Evolutionary conservation across 2,888 invertebrate species (phyloP).

Genomic region (Palloptera scutellata): DNA sequence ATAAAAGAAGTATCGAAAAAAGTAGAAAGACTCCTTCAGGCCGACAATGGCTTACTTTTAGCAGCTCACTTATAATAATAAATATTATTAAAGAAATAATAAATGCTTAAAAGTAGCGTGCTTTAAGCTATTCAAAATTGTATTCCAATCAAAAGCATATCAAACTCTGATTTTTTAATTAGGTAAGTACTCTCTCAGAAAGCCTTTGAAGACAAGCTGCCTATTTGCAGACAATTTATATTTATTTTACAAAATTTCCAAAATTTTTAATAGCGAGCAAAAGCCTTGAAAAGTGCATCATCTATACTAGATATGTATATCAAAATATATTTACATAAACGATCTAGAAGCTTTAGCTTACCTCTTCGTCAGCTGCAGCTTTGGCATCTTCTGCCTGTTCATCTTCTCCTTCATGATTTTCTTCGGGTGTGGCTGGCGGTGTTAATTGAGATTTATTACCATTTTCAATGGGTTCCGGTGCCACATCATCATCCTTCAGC

Average conservation of each 20-base stretch:
- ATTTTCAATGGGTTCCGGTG: constrained; percentile 9
- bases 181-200: neutral
- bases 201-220: neutral
- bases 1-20: constrained; percentile 3
- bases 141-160: constrained; percentile 3
- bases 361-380: constrained; percentile 43
- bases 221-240: neutral
- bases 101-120: constrained; percentile 7
- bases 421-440: constrained; percentile 33
- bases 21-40: constrained; percentile 43
- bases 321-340: too few species aligned
- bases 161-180: too few species aligned
- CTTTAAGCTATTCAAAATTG: neutral
- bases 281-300: neutral
- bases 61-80: constrained; percentile 34
- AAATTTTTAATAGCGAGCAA: constrained; percentile 1
- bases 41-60: constrained; percentile 64
- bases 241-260: constrained; percentile 1
- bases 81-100: neutral
- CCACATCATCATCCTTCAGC: constrained; percentile 38
- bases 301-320: too few species aligned
- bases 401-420: constrained; percentile 27
- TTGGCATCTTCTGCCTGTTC: neutral
- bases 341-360: constrained; percentile 7
- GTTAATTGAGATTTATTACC: constrained; percentile 13